Evolutionary conservation across 1,140 invertebrate species (phyloP).

Genomic region (Micrasema longulum): DNA sequence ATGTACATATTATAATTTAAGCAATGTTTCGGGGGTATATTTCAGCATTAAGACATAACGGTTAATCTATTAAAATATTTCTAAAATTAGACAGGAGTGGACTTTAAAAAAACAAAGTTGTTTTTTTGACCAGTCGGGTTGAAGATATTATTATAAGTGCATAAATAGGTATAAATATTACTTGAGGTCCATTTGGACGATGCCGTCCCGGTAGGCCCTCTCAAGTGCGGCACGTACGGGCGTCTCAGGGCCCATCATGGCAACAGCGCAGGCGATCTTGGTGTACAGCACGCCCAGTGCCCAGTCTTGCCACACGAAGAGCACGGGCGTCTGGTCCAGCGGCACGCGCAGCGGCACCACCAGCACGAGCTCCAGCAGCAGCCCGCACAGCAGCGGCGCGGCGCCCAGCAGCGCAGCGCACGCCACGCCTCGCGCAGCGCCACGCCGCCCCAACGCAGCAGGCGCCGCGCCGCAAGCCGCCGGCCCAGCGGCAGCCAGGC

Average conservation of each 20-base stretch:
- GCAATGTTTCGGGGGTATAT: too few relatives aligned
- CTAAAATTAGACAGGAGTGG: too few relatives aligned
- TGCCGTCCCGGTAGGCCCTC: slow-evolving; percentile 89
- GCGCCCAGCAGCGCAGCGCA: slow-evolving; percentile 87
- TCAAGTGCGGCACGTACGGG: slow-evolving; percentile 91
- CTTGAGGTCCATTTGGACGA: slow-evolving; percentile 91
- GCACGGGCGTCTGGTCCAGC: slow-evolving; percentile 92
- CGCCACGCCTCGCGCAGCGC: slow-evolving; percentile 78
- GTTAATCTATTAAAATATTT: too few relatives aligned
- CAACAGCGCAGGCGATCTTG: slow-evolving; percentile 96
- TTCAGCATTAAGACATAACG: too few relatives aligned
- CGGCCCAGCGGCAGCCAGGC: slow-evolving; percentile 92
- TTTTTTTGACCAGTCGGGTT: too few relatives aligned
- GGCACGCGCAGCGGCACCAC: slow-evolving; percentile 94
- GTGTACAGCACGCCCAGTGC: slow-evolving; percentile 96
- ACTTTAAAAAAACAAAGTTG: too few relatives aligned
- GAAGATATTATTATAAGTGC: too few relatives aligned
- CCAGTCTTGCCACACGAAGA: slow-evolving; percentile 98
- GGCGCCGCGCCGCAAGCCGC: slow-evolving; percentile 77
- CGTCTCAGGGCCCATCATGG: slow-evolving; percentile 98
- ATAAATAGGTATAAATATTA: slow-evolving; percentile 48
- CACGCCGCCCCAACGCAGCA: slow-evolving; percentile 80
- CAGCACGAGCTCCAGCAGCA: slow-evolving; percentile 89
- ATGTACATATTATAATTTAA: too few relatives aligned
- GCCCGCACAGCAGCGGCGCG: slow-evolving; percentile 92